Percentiles rank a stretch among this genome's conserved stretches.
Conservation (phyloP, 92 coral and sea anemone species). For the Phenganax stokvisi region DNA sequence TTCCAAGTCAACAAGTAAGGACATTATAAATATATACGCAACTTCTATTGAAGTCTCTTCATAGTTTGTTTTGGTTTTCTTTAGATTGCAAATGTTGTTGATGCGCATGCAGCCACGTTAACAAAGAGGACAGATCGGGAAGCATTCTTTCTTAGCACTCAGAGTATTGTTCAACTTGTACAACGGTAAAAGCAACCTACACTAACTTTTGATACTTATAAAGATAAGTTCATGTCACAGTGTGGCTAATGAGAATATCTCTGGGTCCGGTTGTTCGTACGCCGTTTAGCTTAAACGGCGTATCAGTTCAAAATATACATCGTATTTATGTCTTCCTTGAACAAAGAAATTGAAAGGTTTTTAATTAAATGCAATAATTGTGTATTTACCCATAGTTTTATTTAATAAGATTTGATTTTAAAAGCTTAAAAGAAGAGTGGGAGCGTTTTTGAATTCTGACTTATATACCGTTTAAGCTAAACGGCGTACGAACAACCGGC, state of each 20-base stretch:
- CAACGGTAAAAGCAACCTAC: slow-evolving; percentile 60
- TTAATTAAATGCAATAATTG: no score
- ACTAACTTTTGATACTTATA: neutral
- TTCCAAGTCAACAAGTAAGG: slow-evolving; percentile 91
- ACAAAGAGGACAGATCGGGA: slow-evolving; percentile 86
- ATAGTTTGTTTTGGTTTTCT: neutral
- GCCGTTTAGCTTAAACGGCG: no score
- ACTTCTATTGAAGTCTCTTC: neutral
- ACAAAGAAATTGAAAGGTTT: no score
- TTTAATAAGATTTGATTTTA: no score
- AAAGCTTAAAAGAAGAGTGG: no score
- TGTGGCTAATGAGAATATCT: neutral
- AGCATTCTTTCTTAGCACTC: slow-evolving; percentile 89
- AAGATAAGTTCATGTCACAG: neutral
- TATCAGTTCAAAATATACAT: no score
- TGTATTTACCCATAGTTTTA: no score
- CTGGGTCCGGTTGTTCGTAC: no score
- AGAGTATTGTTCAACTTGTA: slow-evolving; percentile 90
- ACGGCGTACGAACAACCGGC: no score
- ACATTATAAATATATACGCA: neutral
- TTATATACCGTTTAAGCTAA: no score
- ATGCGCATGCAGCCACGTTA: slow-evolving; percentile 94
- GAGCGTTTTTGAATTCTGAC: no score
- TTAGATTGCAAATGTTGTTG: slow-evolving; percentile 94
- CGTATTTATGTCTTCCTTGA: no score